Conservation (phyloP, 2,797 vertebrate species). For the Rhinatrema bivittatum region DNA sequence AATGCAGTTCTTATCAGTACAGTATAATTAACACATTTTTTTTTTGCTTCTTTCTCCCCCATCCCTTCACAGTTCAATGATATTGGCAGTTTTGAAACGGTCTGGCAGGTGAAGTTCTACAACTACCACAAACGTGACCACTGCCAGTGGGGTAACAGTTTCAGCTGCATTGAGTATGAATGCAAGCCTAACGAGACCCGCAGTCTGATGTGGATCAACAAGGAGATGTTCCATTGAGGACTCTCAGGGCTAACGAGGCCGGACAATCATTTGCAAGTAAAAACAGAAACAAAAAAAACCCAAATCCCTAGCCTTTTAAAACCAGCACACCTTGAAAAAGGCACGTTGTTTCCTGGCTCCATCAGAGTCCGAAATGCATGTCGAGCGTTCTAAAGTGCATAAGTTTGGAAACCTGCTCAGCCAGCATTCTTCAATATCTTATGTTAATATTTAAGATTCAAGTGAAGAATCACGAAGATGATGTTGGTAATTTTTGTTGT, state of each 20-base stretch:
- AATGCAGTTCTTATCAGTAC: background rate
- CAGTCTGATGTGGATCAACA: constrained; percentile 95
- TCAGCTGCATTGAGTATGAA: constrained; percentile 88
- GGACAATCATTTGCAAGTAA: constrained; percentile 44
- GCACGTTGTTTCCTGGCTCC: constrained; percentile 3
- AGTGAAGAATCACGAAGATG: constrained; percentile 7
- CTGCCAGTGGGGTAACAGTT: constrained; percentile 93
- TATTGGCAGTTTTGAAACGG: constrained; percentile 80
- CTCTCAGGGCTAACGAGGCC: constrained; percentile 17
- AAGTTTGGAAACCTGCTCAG: constrained; percentile 10
- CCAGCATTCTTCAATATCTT: constrained; percentile 26
- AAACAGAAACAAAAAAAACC: constrained; percentile 49
- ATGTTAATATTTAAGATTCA: constrained; percentile 21
- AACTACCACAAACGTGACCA: constrained; percentile 95
- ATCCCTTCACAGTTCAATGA: constrained; percentile 68
- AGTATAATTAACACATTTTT: too few relatives aligned
- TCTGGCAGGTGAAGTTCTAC: constrained; percentile 97
- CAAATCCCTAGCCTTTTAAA: constrained; percentile 4
- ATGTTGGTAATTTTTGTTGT: constrained; percentile 22
- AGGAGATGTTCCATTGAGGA: constrained; percentile 83
- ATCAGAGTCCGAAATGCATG: constrained; percentile 19
- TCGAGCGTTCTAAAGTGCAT: constrained; percentile 8
- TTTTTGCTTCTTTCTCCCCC: constrained; percentile 11
- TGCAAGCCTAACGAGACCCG: constrained; percentile 92
- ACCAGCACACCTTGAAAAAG: constrained; percentile 4